phyloP scores from a whole-genome alignment of 2,888 invertebrate genomes.

The Polydrusus tereticollis region DNA sequence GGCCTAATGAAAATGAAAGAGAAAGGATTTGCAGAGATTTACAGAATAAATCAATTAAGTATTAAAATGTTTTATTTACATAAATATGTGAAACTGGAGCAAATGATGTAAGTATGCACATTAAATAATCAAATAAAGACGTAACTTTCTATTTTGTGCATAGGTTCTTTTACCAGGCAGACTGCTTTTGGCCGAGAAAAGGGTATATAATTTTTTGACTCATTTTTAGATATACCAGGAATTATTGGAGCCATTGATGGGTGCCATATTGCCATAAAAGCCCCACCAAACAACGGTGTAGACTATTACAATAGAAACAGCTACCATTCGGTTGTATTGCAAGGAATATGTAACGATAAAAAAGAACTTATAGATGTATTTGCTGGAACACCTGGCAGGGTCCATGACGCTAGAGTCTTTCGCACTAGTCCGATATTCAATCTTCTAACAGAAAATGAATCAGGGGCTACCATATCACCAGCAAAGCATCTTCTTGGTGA shows the following conservation, averaged over 20 bases:
- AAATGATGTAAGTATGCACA: no score
- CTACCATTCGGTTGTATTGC: slow-evolving; percentile 45
- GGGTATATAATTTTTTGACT: no score
- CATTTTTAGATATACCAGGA: background rate
- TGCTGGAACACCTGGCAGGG: slow-evolving; percentile 1
- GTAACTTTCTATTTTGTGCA: no score
- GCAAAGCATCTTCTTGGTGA: slow-evolving; percentile 6
- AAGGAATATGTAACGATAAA: slow-evolving; percentile 42
- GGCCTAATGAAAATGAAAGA: background rate
- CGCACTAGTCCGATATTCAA: slow-evolving; percentile 1
- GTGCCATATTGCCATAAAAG: background rate
- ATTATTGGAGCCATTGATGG: background rate
- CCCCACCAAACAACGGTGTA: background rate
- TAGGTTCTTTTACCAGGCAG: no score
- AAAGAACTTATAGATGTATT: slow-evolving; percentile 28
- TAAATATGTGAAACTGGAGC: no score
- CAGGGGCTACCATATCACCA: background rate
- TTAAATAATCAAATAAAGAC: no score
- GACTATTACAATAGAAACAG: slow-evolving; percentile 45
- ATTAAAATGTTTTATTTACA: no score
- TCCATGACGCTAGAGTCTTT: slow-evolving; percentile 1
- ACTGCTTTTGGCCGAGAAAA: no score
- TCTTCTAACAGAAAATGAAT: slow-evolving; percentile 3
- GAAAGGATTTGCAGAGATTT: background rate
- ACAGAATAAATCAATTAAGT: background rate